Conservation (phyloP, 1,140 invertebrate genomes). For the Danaus melanippus region DNA sequence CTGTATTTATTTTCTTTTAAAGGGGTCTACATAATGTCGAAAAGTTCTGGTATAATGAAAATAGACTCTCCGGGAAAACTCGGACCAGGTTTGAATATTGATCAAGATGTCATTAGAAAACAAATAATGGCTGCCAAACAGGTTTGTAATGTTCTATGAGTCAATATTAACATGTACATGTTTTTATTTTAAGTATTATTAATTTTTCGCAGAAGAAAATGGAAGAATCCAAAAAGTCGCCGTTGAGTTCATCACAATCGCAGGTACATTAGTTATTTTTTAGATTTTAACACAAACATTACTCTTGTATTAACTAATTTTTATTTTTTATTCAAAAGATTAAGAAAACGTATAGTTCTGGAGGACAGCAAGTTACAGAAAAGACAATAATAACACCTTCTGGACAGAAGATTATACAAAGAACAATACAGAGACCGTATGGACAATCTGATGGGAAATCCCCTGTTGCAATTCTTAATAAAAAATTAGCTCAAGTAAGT, state of each 20-base stretch:
- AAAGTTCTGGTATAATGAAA: constrained; percentile 80
- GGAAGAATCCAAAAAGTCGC: constrained; percentile 49
- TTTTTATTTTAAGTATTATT: constrained; percentile 1
- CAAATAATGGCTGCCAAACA: constrained; percentile 69
- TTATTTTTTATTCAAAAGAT: constrained; percentile 28
- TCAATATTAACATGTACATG: too few species aligned
- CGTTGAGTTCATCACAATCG: constrained; percentile 26
- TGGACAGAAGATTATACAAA: constrained; percentile 66
- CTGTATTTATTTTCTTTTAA: too few species aligned
- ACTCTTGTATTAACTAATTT: neutral
- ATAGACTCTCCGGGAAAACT: constrained; percentile 76
- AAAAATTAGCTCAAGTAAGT: constrained; percentile 57
- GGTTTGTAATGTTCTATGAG: constrained; percentile 17
- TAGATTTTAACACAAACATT: too few species aligned
- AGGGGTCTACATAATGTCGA: constrained; percentile 83
- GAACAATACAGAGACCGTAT: constrained; percentile 57
- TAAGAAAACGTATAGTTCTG: constrained; percentile 41
- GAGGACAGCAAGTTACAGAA: constrained; percentile 60
- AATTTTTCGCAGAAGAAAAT: constrained; percentile 51
- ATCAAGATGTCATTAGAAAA: constrained; percentile 67
- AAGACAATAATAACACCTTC: constrained; percentile 71
- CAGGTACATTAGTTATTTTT: constrained; percentile 20
- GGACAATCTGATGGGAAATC: constrained; percentile 39
- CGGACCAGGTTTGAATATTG: constrained; percentile 67
- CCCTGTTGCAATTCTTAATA: constrained; percentile 57